Base-by-base conservation (phyloP, 2,888 invertebrate genomes). In the Drosophila cyrtoloma region DNA sequence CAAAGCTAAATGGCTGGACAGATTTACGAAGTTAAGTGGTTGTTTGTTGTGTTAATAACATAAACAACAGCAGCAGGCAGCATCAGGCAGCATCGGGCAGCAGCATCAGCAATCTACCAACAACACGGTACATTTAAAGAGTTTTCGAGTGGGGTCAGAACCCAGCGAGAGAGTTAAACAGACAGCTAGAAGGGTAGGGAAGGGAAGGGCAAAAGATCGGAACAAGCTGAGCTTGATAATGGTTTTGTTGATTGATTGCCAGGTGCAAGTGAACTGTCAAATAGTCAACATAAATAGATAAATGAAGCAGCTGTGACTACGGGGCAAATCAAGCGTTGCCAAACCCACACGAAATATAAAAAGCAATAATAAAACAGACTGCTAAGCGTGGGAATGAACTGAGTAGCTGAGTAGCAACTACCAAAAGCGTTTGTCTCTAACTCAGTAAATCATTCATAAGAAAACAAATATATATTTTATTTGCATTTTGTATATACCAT, bases 21-120 rank as follows among this genome's bases (percentile, higher is more conserved):
- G 76, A 78, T 80, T 80, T 80, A 75, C 66, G 55, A 71, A 75
- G 82, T 75, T 86, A 86, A 86, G 89, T 86, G 89, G 73, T 89
- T 89, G 80, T 88, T 85, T 88, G 86, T 81, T 85, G 84, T 88
- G 79, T 82, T 88, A 83, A 85, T 85, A 85, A 79, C 77, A 81
- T 73, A 72, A 85, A 79, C 79, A 83, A 63, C 62, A 79, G 47
- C 68, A 68, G 19, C 77, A 68, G 39, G 22, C 47, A 47, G 22
- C 22, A 26, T 2, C 22, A 22, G 47, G 22, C 22, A 22, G 44
- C 44, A 47, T 9, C 19, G 4, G 39, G 12, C 42, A 42, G n/a
- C 26, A 26, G 30, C 44, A 60, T 3, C 47, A 67, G 39, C 73
- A 62, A 47, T 28, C 52, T 26, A 30, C 50, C 33, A 61, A 50